Conservation (phyloP, 2,113 vertebrate genomes). For the rat (Rattus norvegicus) region GRCr8 NC_086021.1:39436501-39437000, state of each 20-base stretch:
- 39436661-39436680: not conserved
- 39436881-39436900: not conserved
- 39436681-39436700: not conserved
- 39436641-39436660: not conserved
- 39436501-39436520: slow-evolving; percentile 56
- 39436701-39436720: not conserved
- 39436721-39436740: not conserved
- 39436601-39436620: slow-evolving; percentile 43
- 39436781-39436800: too few species aligned
- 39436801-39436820: not conserved
- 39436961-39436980: not conserved
- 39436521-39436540: slow-evolving; percentile 70
- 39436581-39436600: slow-evolving; percentile 62
- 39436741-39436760: not conserved
- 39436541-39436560: slow-evolving; percentile 79
- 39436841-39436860: not conserved
- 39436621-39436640: slow-evolving; percentile 36
- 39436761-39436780: not conserved
- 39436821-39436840: not conserved
- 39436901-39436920: not conserved
- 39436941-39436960: not conserved
- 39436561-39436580: slow-evolving; percentile 71
- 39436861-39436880: not conserved
- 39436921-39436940: not conserved
- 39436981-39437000: not conserved